Conservation (phyloP, 1,140 invertebrate genomes). For the Drosophila lacertosa region DNA sequence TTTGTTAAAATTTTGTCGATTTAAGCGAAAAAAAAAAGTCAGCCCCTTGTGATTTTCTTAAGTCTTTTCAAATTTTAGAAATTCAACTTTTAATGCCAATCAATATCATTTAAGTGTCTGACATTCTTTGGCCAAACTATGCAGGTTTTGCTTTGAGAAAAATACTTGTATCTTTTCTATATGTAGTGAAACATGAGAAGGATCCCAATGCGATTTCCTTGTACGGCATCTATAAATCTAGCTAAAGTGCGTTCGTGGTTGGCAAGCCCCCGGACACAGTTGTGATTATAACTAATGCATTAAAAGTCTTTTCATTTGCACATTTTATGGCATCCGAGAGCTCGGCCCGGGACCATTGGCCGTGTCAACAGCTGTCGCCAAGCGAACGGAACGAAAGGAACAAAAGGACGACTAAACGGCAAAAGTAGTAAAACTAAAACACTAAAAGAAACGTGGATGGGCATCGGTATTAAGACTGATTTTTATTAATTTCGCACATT, state of each 20-base stretch:
- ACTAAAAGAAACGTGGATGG: conserved; percentile 22
- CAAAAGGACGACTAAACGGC: conserved; percentile 25
- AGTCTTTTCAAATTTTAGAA: too few relatives aligned
- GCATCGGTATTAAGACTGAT: conserved; percentile 53
- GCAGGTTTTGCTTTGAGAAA: too few relatives aligned
- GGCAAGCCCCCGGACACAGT: background rate
- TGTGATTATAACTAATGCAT: conserved; percentile 63
- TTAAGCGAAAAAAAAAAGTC: too few relatives aligned
- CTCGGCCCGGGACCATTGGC: background rate
- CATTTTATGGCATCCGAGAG: conserved; percentile 59
- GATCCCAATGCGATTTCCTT: background rate
- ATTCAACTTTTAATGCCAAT: too few relatives aligned
- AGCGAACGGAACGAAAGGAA: conserved; percentile 44
- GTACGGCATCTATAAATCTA: background rate
- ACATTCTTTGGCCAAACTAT: too few relatives aligned
- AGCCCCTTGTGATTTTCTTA: too few relatives aligned
- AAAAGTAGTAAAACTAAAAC: conserved; percentile 60
- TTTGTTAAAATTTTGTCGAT: too few relatives aligned
- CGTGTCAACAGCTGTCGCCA: conserved; percentile 61
- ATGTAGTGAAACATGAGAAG: background rate
- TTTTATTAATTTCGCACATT: conserved; percentile 77
- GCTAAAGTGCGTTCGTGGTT: conserved; percentile 1
- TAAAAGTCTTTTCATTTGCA: conserved; percentile 65
- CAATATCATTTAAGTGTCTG: too few relatives aligned
- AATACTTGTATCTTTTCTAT: too few relatives aligned